phyloP scores from a whole-genome alignment of 2,113 vertebrate species.

The Nanorana parkeri region DNA sequence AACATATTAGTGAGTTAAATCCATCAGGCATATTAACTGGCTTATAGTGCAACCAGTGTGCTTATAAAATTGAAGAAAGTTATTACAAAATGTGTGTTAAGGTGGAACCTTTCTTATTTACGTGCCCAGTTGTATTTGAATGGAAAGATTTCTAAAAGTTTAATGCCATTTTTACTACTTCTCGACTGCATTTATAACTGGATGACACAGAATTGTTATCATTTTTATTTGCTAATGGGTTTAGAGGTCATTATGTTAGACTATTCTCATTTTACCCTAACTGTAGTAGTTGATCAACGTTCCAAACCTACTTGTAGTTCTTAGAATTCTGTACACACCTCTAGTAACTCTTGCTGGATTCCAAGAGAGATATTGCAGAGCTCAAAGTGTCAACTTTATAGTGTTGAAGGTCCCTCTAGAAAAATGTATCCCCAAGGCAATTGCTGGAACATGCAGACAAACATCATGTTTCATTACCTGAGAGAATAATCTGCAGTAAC shows the following conservation, averaged over 20 bases:
- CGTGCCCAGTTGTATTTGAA: background rate
- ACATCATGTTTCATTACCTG: background rate
- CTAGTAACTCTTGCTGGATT: background rate
- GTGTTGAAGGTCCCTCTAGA: background rate
- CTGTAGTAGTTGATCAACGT: background rate
- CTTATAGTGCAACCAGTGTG: constrained; percentile 16
- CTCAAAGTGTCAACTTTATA: background rate
- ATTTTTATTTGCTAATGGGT: background rate
- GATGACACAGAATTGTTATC: background rate
- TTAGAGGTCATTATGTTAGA: background rate
- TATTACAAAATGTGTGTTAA: constrained; percentile 3
- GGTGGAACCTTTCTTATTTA: background rate
- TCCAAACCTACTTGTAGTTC: background rate
- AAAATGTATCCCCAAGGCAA: background rate
- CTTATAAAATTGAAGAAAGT: constrained; percentile 20
- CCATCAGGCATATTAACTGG: constrained; percentile 23
- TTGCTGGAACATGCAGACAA: background rate
- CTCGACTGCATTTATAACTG: background rate
- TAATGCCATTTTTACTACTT: background rate
- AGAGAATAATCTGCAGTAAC: background rate
- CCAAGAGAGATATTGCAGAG: background rate
- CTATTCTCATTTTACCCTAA: background rate
- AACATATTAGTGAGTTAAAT: constrained; percentile 25
- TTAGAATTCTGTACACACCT: background rate
- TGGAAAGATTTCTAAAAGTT: constrained; percentile 6